A percentile compares a stretch with the other conserved stretches of the same genome.
These are phyloP conservation scores for Apostichopus parvimensis DNA, from an alignment of 35 echinoderm and acorn worm species.

Conservation along the genomic window DNA sequence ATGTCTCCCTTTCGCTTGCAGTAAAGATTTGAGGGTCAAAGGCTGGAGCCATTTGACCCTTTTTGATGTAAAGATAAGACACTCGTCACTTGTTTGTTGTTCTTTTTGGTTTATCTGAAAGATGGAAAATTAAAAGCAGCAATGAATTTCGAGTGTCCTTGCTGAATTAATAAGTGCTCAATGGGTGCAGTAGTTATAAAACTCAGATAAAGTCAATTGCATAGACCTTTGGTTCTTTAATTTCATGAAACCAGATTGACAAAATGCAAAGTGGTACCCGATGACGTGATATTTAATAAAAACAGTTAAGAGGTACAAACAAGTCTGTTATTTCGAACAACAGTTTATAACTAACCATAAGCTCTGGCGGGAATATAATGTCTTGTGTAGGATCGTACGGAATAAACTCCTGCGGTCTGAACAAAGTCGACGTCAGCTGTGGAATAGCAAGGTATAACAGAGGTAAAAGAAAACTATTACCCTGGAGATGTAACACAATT, in stretches of 20 bases:
- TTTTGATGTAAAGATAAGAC: slow-evolving; percentile 51
- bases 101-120: background rate
- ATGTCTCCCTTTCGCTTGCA: slow-evolving; percentile 62
- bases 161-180: too few species aligned
- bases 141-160: too few species aligned
- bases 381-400: slow-evolving; percentile 86
- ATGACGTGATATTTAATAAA: too few species aligned
- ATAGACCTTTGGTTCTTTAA: too few species aligned
- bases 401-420: slow-evolving; percentile 61
- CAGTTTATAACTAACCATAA: slow-evolving; percentile 59
- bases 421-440: slow-evolving; percentile 64
- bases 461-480: background rate
- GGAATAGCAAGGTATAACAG: background rate
- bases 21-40: slow-evolving; percentile 56
- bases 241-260: too few species aligned
- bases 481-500: too few species aligned
- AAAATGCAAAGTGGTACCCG: too few species aligned
- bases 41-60: slow-evolving; percentile 72
- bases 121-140: too few species aligned
- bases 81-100: background rate
- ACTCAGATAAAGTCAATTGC: too few species aligned
- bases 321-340: background rate
- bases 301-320: too few species aligned
- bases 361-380: slow-evolving; percentile 81
- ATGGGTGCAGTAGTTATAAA: too few species aligned